Percentiles rank a stretch among this genome's conserved stretches.
Conservation (phyloP, 2,113 vertebrate genomes). For the Gopherus evgoodei region DNA sequence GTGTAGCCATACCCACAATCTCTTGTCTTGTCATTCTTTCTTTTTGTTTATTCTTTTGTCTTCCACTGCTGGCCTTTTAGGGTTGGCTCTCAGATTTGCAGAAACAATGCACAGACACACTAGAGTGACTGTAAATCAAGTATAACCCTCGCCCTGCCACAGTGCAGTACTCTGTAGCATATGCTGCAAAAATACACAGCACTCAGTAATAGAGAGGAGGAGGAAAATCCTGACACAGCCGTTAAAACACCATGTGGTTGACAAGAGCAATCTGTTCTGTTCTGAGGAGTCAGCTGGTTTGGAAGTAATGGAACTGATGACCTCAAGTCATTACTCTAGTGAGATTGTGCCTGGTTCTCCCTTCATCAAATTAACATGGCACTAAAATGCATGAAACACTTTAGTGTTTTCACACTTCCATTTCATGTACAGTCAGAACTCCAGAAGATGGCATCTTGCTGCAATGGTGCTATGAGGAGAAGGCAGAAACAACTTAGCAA, state of each 20-base stretch:
- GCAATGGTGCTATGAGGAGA: neutral
- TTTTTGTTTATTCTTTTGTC: neutral
- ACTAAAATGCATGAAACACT: slow-evolving; percentile 27
- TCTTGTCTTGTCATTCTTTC: neutral
- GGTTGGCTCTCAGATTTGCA: neutral
- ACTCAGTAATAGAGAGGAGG: neutral
- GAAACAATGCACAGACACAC: neutral
- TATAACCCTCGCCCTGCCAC: neutral
- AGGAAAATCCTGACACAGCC: neutral
- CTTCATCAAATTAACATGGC: neutral
- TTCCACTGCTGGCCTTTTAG: neutral
- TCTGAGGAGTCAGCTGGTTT: neutral
- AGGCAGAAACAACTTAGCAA: neutral
- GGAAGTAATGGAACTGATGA: neutral
- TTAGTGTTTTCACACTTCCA: slow-evolving; percentile 26
- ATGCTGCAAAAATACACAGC: neutral
- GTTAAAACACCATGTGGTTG: neutral
- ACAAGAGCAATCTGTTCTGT: neutral
- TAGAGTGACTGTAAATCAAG: neutral
- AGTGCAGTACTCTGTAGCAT: neutral
- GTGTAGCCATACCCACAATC: neutral
- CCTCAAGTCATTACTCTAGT: slow-evolving; percentile 21
- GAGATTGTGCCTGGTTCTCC: slow-evolving; percentile 5
- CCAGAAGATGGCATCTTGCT: slow-evolving; percentile 12
- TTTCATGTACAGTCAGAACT: slow-evolving; percentile 48